Percentiles rank a stretch among this genome's conserved stretches.
Evolutionary conservation across 2,113 vertebrate species (phyloP).

Genomic region (Tringa solitaria): DNA sequence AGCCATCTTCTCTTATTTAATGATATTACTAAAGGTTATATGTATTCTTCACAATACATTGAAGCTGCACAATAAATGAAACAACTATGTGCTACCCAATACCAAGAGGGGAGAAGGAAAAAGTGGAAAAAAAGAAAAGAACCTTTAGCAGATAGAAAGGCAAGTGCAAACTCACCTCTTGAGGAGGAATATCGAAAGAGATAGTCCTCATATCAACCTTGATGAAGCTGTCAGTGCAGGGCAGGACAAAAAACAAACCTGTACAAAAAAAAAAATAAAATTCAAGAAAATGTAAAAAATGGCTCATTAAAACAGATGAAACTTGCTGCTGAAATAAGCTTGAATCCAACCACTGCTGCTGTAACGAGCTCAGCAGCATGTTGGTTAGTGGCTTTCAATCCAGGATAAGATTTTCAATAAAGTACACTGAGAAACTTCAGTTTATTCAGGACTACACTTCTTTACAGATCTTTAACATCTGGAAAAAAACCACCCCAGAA

Average conservation of each 20-base stretch:
- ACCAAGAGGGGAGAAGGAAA: not conserved
- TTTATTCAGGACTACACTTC: not conserved
- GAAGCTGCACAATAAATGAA: not conserved
- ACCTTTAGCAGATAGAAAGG: not conserved
- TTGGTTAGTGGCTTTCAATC: not conserved
- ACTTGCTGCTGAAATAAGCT: not conserved
- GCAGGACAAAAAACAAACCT: constrained; percentile 94
- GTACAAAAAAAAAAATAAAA: not conserved
- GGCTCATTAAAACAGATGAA: not conserved
- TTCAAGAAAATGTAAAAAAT: not conserved
- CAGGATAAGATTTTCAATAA: not conserved
- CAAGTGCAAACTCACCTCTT: constrained; percentile 81
- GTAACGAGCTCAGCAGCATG: not conserved
- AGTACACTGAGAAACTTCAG: not conserved
- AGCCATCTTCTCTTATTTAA: not conserved
- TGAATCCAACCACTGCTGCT: not conserved
- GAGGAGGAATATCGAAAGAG: constrained; percentile 94
- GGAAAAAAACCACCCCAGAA: not conserved
- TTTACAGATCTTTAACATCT: not conserved
- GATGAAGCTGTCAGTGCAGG: constrained; percentile 95
- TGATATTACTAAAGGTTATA: not conserved
- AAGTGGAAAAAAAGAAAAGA: not conserved
- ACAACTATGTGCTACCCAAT: not conserved
- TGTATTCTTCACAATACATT: not conserved
- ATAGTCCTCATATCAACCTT: constrained; percentile 98